Evolutionary conservation across 2,888 invertebrate genomes (phyloP).

Genomic region (Criorhina ranunculi): DNA sequence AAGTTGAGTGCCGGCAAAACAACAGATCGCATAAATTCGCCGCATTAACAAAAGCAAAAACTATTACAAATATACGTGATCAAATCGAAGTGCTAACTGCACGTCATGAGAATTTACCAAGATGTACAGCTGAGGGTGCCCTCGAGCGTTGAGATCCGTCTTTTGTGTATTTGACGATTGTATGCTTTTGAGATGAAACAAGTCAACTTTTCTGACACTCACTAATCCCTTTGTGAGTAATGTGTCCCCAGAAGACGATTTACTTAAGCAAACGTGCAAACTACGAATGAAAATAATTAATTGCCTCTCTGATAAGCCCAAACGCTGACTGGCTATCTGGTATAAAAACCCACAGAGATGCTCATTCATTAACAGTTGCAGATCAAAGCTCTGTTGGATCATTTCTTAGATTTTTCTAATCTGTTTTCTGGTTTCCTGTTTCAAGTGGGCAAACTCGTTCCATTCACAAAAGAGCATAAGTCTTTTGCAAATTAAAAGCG

Average conservation of each 20-base stretch:
- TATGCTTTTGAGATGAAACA: conserved; percentile 43
- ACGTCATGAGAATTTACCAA: conserved; percentile 20
- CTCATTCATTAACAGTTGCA: conserved; percentile 67
- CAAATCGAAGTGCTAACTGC: conserved; percentile 11
- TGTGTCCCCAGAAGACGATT: conserved; percentile 21
- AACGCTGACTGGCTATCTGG: background rate
- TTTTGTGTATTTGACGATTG: conserved; percentile 8
- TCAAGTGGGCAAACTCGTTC: conserved; percentile 5
- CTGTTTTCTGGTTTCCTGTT: background rate
- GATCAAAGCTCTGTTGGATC: conserved; percentile 72
- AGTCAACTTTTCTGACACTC: conserved; percentile 39
- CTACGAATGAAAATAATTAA: conserved; percentile 51
- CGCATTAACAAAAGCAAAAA: conserved; percentile 47
- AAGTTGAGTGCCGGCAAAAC: background rate
- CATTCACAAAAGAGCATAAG: conserved; percentile 50
- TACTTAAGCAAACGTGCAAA: conserved; percentile 41
- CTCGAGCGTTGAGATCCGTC: background rate
- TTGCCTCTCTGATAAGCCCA: conserved; percentile 42
- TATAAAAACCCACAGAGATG: conserved; percentile 54
- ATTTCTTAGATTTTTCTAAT: conserved; percentile 9
- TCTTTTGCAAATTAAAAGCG: background rate
- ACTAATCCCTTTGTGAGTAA: conserved; percentile 41
- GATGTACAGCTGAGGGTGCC: conserved; percentile 7
- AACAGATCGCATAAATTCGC: conserved; percentile 31
- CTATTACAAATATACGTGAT: conserved; percentile 64